Conservation (phyloP, 2,113 vertebrate species). For the Boleophthalmus pectinirostris region DNA sequence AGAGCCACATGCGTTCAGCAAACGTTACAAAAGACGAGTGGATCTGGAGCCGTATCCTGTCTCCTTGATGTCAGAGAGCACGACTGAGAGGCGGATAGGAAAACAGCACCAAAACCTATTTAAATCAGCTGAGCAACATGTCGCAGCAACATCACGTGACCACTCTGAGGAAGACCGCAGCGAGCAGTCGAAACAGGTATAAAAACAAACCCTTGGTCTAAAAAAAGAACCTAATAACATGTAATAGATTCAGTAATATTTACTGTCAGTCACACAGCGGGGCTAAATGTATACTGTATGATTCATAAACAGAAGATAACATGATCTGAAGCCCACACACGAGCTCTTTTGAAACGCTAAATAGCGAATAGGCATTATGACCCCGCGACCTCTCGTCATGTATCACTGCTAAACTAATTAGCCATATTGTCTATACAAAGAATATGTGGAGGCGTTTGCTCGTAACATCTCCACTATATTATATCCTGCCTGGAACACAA, state of each 20-base stretch:
- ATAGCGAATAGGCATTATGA: neutral
- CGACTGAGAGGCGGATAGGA: too few species aligned
- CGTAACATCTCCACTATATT: neutral
- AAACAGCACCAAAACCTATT: too few species aligned
- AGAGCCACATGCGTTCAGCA: too few species aligned
- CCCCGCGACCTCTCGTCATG: slow-evolving; percentile 13
- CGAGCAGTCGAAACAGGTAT: too few species aligned
- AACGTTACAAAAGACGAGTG: too few species aligned
- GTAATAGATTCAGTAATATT: neutral
- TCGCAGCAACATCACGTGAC: too few species aligned
- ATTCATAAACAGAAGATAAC: neutral
- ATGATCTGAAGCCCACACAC: neutral
- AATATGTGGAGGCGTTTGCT: neutral
- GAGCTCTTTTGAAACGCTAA: slow-evolving; percentile 3
- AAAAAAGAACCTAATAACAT: too few species aligned
- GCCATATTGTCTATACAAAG: neutral
- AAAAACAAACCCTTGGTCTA: too few species aligned
- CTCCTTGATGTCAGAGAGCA: too few species aligned
- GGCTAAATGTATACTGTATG: neutral
- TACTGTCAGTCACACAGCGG: neutral
- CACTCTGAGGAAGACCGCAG: too few species aligned
- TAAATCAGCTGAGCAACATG: too few species aligned
- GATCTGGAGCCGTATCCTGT: too few species aligned
- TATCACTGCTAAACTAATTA: slow-evolving; percentile 7
- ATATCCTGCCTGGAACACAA: slow-evolving; percentile 7